These are phyloP conservation scores for Calliphora vicina DNA, from an alignment of 1,140 invertebrate genomes.

Conservation along the genomic window DNA sequence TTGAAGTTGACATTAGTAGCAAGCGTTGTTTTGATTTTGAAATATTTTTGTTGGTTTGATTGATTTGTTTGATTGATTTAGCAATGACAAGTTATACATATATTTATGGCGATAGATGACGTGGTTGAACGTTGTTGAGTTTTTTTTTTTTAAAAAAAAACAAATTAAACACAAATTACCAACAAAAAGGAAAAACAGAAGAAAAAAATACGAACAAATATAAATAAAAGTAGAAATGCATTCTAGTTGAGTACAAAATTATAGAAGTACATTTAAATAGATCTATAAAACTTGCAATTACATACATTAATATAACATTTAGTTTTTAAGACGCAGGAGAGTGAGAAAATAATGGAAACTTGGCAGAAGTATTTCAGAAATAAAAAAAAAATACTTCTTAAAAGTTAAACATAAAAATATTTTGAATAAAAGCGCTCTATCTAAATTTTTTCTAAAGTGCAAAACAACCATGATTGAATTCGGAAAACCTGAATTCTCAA, in stretches of 20 bases:
- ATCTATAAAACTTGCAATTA: background rate
- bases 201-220: background rate
- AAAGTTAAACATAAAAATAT: no score
- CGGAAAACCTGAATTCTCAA: no score
- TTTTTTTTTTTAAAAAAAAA: no score
- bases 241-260: background rate
- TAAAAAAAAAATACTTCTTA: no score
- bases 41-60: background rate
- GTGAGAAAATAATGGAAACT: no score
- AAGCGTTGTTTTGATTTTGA: background rate
- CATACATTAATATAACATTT: background rate
- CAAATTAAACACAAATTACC: background rate
- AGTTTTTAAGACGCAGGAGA: no score
- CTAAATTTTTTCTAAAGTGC: no score
- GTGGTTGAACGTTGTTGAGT: background rate
- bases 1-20: background rate
- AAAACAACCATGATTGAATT: no score
- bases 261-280: background rate
- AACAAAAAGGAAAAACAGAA: background rate
- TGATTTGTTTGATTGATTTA: background rate
- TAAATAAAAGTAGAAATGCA: background rate
- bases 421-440: no score
- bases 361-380: no score
- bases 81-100: constrained; percentile 38
- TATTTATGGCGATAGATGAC: constrained; percentile 31